Conservation (phyloP, 2,797 vertebrate genomes). For the Chaenodraco wilsoni region DNA sequence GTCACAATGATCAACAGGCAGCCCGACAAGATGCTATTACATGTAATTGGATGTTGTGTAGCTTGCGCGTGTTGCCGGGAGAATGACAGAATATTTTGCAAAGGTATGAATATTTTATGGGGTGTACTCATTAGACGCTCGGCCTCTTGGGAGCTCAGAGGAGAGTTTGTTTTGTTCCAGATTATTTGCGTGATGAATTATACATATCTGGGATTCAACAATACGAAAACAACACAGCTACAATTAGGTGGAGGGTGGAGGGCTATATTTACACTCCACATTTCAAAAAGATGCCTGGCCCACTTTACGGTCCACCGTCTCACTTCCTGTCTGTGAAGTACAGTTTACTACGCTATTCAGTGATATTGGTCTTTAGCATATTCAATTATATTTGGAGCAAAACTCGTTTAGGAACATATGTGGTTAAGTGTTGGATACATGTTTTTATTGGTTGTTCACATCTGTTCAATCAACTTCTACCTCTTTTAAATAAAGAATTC, state of each 20-base stretch:
- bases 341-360: neutral
- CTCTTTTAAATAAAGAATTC: neutral
- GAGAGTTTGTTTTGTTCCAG: constrained; percentile 75
- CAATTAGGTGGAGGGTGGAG: constrained; percentile 54
- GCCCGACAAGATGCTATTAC: constrained; percentile 43
- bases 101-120: constrained; percentile 74
- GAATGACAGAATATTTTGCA: constrained; percentile 65
- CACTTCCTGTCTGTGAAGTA: constrained; percentile 28
- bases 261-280: constrained; percentile 69
- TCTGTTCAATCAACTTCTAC: neutral
- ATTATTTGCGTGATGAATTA: constrained; percentile 77
- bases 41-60: constrained; percentile 47
- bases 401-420: neutral
- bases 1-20: constrained; percentile 52
- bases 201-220: constrained; percentile 72
- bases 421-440: neutral
- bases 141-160: constrained; percentile 63
- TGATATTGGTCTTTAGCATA: neutral
- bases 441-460: neutral
- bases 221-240: constrained; percentile 70
- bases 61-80: constrained; percentile 20
- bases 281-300: constrained; percentile 57
- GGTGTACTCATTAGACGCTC: constrained; percentile 71
- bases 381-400: neutral
- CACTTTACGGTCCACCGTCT: constrained; percentile 52